Percentiles rank a stretch among this genome's conserved stretches.
Evolutionary conservation across 1,140 invertebrate genomes (phyloP).

Genomic region (Drosophila lacteicornis): DNA sequence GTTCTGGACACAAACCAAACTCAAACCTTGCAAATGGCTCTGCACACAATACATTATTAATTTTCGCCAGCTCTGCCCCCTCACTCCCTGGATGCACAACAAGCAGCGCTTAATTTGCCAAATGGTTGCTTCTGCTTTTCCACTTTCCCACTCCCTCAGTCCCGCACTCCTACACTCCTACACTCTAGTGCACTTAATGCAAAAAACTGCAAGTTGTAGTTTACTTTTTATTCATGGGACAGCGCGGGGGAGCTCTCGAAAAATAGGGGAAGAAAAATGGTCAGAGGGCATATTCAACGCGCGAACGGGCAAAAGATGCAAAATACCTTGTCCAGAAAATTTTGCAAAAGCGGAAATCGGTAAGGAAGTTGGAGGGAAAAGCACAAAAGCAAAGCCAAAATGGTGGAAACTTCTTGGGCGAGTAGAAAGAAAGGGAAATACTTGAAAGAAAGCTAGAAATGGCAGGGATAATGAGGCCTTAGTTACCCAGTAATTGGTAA

Average conservation of each 20-base stretch:
- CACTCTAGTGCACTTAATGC: conserved; percentile 23
- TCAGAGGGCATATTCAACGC: conserved; percentile 59
- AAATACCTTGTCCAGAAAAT: conserved; percentile 77
- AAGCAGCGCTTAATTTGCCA: conserved; percentile 80
- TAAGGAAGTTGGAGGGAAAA: conserved; percentile 38
- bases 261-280: conserved; percentile 25
- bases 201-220: conserved; percentile 61
- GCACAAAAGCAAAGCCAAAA: conserved; percentile 65
- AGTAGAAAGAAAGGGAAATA: not conserved
- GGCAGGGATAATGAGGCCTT: conserved; percentile 10
- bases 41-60: conserved; percentile 81
- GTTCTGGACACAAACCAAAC: conserved; percentile 47
- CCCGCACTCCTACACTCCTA: not conserved
- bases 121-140: conserved; percentile 60
- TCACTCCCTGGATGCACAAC: conserved; percentile 60
- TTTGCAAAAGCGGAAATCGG: conserved; percentile 47
- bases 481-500: not conserved
- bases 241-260: conserved; percentile 6
- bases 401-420: conserved; percentile 27
- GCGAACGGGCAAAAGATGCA: conserved; percentile 72
- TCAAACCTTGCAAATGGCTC: conserved; percentile 66
- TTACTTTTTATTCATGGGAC: conserved; percentile 50
- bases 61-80: conserved; percentile 34
- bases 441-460: not conserved
- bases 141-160: conserved; percentile 7